Evolutionary conservation across 2,888 invertebrate species (phyloP), one percentile per base, ranked within the genome.

Genomic region (Acleris laterana): DNA sequence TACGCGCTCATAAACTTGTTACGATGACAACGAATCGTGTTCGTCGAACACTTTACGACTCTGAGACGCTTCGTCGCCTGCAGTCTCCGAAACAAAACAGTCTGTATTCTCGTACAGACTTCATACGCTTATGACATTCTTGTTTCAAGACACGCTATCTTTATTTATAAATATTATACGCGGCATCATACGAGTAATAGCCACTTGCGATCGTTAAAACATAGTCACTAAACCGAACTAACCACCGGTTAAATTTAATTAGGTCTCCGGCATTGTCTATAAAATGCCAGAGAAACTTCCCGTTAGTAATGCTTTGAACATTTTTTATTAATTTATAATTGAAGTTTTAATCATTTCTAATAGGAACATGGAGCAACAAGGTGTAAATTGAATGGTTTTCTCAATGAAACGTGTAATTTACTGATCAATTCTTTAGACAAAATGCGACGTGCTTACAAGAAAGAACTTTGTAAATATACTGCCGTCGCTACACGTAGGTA

Each of bases 11-110:
- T 87, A 89, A 88, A 88, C 79, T 79, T 78, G 74, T 74, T 77
- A 74, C 81, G 89, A 87, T 89, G 89, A 89, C 89, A 88, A 80
- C 79, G 82, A 78, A 85, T 88, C 85, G 84, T 86, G 85, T 88
- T 83, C 83, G 81, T 85, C 77, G 72, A 73, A 61, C 78, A 78
- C 78, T 88, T 88, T 87, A 88, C 80, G 83, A 81, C 78, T 72
- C 55, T 67, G 62, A 44, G 64, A 68, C 69, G 62, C 69, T 42
- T 62, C 63, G 69, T 70, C 70, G 67, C 70, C 61, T 69, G 63
- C 64, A 68, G 72, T 73, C 77, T 38, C 38, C 13, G 38, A 13
- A 38, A 38, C 13, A 38, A 13, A 38, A 38, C 11, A 38, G 38
- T 38, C 38, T 38, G 38, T 38, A 13, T 9, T 38, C 38, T 11